Percentiles rank a stretch among this genome's conserved stretches.
Evolutionary conservation across 2,113 vertebrate genomes (phyloP).

Genomic region (Psittacula cyanocephala): DNA sequence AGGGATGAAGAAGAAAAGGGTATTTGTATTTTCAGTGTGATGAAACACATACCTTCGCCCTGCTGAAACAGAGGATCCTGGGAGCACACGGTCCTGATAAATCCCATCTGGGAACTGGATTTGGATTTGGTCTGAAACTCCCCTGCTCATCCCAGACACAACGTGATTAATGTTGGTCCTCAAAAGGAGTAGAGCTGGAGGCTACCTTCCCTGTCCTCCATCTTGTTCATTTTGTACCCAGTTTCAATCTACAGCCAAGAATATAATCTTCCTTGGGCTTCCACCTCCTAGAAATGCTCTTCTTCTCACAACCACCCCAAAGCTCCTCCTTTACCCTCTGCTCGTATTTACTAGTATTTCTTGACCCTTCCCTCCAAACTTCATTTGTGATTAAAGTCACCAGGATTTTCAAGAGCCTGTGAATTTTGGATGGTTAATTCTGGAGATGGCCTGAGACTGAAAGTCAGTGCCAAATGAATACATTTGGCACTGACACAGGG

Average conservation of each 20-base stretch:
- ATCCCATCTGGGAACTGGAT: background rate
- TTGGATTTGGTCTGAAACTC: background rate
- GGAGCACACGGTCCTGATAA: background rate
- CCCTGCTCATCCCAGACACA: background rate
- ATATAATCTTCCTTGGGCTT: background rate
- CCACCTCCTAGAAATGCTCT: background rate
- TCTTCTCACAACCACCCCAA: background rate
- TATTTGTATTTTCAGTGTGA: background rate
- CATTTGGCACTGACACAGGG: background rate
- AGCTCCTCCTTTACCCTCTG: background rate
- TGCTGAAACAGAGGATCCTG: background rate
- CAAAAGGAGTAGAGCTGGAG: background rate
- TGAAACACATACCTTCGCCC: background rate
- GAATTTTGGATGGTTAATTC: background rate
- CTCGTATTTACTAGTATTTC: background rate
- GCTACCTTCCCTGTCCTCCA: background rate
- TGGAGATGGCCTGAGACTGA: background rate
- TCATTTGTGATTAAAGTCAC: background rate
- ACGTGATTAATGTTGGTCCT: rapidly evolving
- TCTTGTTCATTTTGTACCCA: background rate
- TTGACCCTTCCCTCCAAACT: background rate
- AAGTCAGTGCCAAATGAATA: background rate
- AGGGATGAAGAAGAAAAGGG: background rate
- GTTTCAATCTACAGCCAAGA: background rate
- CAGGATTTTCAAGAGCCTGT: background rate